A percentile compares a stretch with the other conserved stretches of the same genome.
Conservation (phyloP, 2,797 vertebrate genomes). For the Emys orbicularis region DNA sequence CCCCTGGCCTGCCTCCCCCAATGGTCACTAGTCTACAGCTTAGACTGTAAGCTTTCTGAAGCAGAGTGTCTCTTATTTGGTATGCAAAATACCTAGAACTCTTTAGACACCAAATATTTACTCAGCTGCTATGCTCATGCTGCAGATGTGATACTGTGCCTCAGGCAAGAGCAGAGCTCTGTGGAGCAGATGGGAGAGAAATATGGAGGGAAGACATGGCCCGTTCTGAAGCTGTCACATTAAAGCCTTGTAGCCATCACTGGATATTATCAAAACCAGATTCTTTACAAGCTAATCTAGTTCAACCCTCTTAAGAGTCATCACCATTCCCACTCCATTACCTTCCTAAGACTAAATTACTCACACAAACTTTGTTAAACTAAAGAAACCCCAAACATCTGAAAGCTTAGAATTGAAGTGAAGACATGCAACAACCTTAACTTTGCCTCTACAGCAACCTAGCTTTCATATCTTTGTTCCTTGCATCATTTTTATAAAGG, state of each 20-base stretch:
- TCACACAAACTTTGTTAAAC: not conserved
- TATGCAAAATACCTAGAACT: not conserved
- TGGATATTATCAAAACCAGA: fast-evolving
- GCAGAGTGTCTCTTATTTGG: not conserved
- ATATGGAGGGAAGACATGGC: not conserved
- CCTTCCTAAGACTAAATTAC: not conserved
- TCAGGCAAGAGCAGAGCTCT: not conserved
- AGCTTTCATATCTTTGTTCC: not conserved
- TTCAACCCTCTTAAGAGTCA: not conserved
- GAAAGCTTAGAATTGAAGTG: not conserved
- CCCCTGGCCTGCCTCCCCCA: not conserved
- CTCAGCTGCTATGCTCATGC: not conserved
- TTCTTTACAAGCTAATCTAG: too few species aligned
- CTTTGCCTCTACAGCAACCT: not conserved
- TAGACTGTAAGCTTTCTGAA: not conserved
- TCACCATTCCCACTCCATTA: not conserved
- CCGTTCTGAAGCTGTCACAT: not conserved
- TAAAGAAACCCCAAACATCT: not conserved
- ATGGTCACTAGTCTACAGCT: not conserved
- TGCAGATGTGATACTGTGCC: not conserved
- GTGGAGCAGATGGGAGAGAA: not conserved
- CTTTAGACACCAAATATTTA: not conserved
- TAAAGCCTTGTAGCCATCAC: not conserved
- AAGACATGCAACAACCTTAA: not conserved
- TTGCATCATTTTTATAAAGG: not conserved